Evolutionary conservation across 1,140 invertebrate genomes (phyloP).

Genomic region (Papilio xuthus): DNA sequence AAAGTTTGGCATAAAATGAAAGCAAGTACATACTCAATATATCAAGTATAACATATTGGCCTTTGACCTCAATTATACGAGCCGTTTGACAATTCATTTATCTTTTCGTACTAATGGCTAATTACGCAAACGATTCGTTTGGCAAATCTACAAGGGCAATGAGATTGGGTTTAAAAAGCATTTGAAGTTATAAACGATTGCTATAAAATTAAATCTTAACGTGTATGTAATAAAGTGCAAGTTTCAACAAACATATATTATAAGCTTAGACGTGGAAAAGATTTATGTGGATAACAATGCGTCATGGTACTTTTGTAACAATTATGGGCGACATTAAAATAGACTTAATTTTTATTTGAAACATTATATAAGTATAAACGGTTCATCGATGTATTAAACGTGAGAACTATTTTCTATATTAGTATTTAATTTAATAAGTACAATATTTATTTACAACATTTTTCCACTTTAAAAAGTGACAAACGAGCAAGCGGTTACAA

Average conservation of each 20-base stretch:
- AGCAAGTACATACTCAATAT: conserved; percentile 1
- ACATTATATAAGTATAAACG: background rate
- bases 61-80: conserved; percentile 33
- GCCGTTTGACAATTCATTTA: conserved; percentile 46
- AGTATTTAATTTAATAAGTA: background rate
- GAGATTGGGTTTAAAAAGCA: conserved; percentile 27
- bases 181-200: conserved; percentile 1
- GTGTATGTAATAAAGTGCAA: background rate
- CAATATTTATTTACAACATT: background rate
- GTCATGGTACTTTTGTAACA: conserved; percentile 9
- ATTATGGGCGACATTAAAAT: conserved; percentile 10
- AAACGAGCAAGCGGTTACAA: too few species aligned
- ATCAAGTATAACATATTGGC: conserved; percentile 12
- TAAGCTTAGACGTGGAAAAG: background rate
- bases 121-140: conserved; percentile 51
- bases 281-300: conserved; percentile 24
- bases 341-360: background rate
- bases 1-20: conserved; percentile 13
- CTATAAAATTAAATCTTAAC: background rate
- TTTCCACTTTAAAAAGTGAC: background rate
- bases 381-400: background rate
- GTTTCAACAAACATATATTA: background rate
- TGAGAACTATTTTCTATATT: too few species aligned
- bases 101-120: conserved; percentile 41
- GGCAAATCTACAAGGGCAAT: conserved; percentile 44